Evolutionary conservation across 2,113 vertebrate genomes (phyloP), one percentile per base, ranked within the genome.

Genomic region (Thymallus thymallus): DNA sequence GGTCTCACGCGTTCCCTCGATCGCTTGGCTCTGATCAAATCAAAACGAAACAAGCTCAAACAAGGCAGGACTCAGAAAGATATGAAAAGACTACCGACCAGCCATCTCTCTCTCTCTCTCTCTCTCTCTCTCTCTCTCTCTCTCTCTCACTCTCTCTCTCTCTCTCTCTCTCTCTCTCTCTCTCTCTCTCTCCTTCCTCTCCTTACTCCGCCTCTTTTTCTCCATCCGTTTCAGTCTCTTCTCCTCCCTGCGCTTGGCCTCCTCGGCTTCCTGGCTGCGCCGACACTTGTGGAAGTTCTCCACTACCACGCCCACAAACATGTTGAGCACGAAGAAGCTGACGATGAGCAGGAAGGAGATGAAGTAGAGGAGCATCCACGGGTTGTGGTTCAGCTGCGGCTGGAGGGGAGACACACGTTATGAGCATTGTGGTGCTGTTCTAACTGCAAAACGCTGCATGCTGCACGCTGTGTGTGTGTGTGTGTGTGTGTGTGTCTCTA

Each of bases 191-290:
- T n/a, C n/a, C n/a, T n/a, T n/a, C 95, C 97, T 98, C 97, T 99
- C 97, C 97, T 99, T 99, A 99, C 98, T 99, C 96, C 98, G 94
- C 98, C 96, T 99, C 95, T 98, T 99, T 98, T 98, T 99, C 94
- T 99, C 98, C 94, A 96, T 93, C 67, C 97, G 94, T 84, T 95
- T 94, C 26, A 96, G 91, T 63, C 96, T 94, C 88, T 99, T 99
- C 90, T 97, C 98, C 88, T 99, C 98, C 3, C 97, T 91, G 61
- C 91, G 94, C 84, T 97, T 96, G 80, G 97, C 96, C 87, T 99
- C 98, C 82, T 99, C 98, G 4, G 96, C 98, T 84, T 99, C 98
- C 90, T 99, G 98, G 91, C 96, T 95, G 83, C 98, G 95, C 72
- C 98, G 95, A 80, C 98, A 99, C 89, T 99, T 99, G 89, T 99